Conservation (phyloP, 2,113 vertebrate species). For the Rhombomys opimus region DNA sequence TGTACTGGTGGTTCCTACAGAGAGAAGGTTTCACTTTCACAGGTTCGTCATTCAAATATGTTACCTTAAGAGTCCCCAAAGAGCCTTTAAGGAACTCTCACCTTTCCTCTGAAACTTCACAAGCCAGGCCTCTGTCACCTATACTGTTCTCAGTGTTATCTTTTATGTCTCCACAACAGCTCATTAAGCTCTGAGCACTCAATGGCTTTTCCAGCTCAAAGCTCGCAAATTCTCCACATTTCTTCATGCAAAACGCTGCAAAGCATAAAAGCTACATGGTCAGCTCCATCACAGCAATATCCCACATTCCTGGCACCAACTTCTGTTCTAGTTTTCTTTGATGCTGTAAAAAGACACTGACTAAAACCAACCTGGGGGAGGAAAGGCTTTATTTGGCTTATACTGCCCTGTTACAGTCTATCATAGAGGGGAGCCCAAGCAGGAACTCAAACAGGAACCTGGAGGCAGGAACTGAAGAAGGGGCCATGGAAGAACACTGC, state of each 20-base stretch:
- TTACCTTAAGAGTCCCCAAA: neutral
- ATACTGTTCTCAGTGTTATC: neutral
- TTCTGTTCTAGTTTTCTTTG: neutral
- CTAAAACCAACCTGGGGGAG: neutral
- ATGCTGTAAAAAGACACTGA: neutral
- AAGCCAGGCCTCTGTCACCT: neutral
- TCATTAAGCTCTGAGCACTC: neutral
- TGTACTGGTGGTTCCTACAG: neutral
- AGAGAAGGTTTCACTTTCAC: neutral
- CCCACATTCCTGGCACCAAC: neutral
- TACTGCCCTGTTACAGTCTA: neutral
- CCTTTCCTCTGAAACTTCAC: neutral
- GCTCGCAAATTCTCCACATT: neutral
- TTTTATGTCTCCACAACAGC: neutral
- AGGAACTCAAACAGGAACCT: neutral
- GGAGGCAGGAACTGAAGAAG: neutral
- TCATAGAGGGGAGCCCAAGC: no score
- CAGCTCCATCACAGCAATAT: neutral
- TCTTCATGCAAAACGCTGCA: neutral
- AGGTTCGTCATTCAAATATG: neutral
- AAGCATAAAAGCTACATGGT: neutral
- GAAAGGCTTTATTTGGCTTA: neutral
- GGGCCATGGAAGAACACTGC: no score
- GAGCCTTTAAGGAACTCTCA: neutral
- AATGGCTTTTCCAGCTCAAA: neutral